Conservation (phyloP, 2,888 invertebrate species). For the Eupithecia tripunctaria region DNA sequence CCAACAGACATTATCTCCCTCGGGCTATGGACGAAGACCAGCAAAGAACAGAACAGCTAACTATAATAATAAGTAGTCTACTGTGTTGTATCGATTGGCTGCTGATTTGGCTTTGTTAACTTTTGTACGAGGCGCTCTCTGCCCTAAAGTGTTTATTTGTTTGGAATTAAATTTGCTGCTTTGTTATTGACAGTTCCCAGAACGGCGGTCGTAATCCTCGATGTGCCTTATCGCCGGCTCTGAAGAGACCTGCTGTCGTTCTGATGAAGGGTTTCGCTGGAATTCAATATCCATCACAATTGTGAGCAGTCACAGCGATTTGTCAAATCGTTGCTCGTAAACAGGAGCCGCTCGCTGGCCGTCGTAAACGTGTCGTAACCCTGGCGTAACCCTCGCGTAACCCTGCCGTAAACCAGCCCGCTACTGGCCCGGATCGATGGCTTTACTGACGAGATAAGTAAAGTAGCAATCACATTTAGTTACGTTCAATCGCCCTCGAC, state of each 20-base stretch:
- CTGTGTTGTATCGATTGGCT: too few relatives aligned
- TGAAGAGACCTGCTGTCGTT: not conserved
- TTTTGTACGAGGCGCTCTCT: too few relatives aligned
- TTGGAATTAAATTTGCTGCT: too few relatives aligned
- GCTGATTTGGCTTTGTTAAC: too few relatives aligned
- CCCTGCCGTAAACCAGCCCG: not conserved
- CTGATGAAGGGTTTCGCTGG: constrained; percentile 7
- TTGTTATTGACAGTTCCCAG: too few relatives aligned
- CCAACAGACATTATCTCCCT: too few relatives aligned
- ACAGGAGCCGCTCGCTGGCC: constrained; percentile 1
- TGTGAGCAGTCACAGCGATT: constrained; percentile 21
- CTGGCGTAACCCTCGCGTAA: not conserved
- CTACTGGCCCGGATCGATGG: not conserved
- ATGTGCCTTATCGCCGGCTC: not conserved
- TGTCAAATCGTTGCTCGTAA: constrained; percentile 31
- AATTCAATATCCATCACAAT: constrained; percentile 14
- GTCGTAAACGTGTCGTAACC: not conserved
- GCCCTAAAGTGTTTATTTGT: too few relatives aligned
- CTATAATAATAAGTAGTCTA: too few relatives aligned
- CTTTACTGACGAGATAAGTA: not conserved
- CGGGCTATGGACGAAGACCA: too few relatives aligned
- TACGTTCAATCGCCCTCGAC: too few relatives aligned
- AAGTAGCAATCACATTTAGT: not conserved
- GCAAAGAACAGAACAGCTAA: too few relatives aligned
- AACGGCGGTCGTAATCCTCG: too few relatives aligned